These are phyloP conservation scores for Silurus lanzhouensis DNA, from an alignment of 2,797 vertebrate species.

Conservation along the genomic window DNA sequence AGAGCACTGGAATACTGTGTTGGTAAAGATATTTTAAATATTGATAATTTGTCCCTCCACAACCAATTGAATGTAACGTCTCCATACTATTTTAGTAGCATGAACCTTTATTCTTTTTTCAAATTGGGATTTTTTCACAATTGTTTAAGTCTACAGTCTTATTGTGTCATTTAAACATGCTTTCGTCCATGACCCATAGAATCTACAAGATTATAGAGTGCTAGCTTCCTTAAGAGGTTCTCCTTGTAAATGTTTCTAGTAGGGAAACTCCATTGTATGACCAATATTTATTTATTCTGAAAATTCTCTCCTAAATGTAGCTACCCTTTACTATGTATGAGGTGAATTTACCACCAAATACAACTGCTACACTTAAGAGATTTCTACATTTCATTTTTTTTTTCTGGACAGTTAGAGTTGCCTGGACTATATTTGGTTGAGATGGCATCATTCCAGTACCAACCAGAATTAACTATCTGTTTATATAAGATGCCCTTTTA, in stretches of 20 bases:
- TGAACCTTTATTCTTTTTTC: neutral
- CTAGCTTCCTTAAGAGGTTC: neutral
- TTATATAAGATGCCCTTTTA: neutral
- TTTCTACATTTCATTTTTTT: neutral
- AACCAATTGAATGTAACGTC: neutral
- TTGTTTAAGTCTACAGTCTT: neutral
- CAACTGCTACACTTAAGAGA: neutral
- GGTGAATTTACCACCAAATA: neutral
- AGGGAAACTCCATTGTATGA: neutral
- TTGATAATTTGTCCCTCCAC: neutral
- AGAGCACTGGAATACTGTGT: conserved; percentile 43
- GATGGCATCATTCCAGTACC: neutral
- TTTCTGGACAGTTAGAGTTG: neutral
- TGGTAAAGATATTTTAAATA: neutral
- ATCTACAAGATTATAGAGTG: neutral
- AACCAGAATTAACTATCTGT: neutral
- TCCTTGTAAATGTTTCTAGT: neutral
- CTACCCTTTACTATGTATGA: neutral
- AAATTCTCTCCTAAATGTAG: neutral
- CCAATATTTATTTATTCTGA: neutral
- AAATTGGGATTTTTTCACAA: no score
- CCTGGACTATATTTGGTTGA: neutral
- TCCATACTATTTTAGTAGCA: neutral
- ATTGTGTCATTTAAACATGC: neutral
- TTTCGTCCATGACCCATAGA: neutral